phyloP scores from a whole-genome alignment of 2,888 invertebrate genomes.

The Acrobasis consociella region DNA sequence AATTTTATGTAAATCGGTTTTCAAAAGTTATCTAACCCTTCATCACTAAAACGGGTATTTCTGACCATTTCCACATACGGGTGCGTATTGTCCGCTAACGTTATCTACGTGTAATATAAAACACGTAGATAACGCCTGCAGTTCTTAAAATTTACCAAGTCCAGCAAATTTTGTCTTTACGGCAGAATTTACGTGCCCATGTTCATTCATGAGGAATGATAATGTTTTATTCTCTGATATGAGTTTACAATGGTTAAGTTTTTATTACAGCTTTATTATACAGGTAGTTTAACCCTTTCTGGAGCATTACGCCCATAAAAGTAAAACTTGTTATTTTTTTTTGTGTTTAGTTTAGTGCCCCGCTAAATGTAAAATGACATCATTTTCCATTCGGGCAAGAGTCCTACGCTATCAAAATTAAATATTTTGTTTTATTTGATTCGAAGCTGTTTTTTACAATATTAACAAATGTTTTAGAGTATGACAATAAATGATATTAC shows the following conservation, averaged over 20 bases:
- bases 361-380: too few species aligned
- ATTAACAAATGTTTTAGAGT: too few species aligned
- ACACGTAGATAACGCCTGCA: conserved; percentile 2
- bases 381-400: too few species aligned
- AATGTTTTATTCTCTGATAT: neutral
- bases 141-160: conserved; percentile 5
- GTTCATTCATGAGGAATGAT: conserved; percentile 6
- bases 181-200: neutral
- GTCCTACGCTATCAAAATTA: too few species aligned
- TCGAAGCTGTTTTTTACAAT: too few species aligned
- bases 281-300: neutral
- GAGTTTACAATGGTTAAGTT: neutral
- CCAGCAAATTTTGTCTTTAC: conserved; percentile 5
- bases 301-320: neutral
- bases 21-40: neutral
- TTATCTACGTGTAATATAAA: too few species aligned
- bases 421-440: too few species aligned
- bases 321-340: too few species aligned
- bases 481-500: too few species aligned
- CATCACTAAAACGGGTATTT: neutral
- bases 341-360: too few species aligned
- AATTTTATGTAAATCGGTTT: neutral
- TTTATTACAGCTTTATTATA: neutral
- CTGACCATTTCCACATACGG: neutral
- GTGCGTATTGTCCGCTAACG: neutral